Evolutionary conservation across 2,888 invertebrate genomes (phyloP), one percentile per base, ranked within the genome.

Genomic region (Pseudococcus jackbeardsleyi): DNA sequence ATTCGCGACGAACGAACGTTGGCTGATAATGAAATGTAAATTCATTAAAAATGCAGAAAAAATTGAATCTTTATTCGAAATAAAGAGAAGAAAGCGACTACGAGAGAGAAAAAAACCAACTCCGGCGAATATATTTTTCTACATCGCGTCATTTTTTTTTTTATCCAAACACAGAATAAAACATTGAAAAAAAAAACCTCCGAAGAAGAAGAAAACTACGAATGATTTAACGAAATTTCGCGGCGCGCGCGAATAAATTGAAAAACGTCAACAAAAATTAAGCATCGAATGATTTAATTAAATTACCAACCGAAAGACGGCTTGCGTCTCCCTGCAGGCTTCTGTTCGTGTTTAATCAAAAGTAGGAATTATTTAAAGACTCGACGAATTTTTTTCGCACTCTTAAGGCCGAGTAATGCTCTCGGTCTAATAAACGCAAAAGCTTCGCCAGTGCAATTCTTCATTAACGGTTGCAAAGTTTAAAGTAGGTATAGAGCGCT

Each of bases 241-340:
- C 64, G 64, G 17, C 50, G 50, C 50, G 68, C 68, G 68, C 68
- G 68, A 72, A 72, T 72, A 72, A 72, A 72, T 72, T 72, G 68
- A 72, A 72, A 72, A 33, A 72, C 68, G 68, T 72, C 68, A 72
- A 72, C 68, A 72, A 72, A 72, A 72, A 72, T 72, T 72, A 72
- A 72, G 68, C 68, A 33, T 72, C 68, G 68, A 72, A 72, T 72
- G 68, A 72, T 72, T 72, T 72, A 72, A 72, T 72, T 72, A 72
- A 72, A 72, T 72, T 72, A 72, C 68, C 33, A 72, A 72, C 68
- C 68, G 68, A 72, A 72, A 72, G 33, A 11, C 26, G 4, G 15
- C 26, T 33, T 64, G 68, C 68, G 22, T 12, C 33, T 9, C 19
- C 64, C 64, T 19, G 64, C 64, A 64, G 22, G 22, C 22, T 64